Evolutionary conservation across 2,113 vertebrate species (phyloP), one percentile per base, ranked within the genome.

Genomic region (Rhea americana): DNA sequence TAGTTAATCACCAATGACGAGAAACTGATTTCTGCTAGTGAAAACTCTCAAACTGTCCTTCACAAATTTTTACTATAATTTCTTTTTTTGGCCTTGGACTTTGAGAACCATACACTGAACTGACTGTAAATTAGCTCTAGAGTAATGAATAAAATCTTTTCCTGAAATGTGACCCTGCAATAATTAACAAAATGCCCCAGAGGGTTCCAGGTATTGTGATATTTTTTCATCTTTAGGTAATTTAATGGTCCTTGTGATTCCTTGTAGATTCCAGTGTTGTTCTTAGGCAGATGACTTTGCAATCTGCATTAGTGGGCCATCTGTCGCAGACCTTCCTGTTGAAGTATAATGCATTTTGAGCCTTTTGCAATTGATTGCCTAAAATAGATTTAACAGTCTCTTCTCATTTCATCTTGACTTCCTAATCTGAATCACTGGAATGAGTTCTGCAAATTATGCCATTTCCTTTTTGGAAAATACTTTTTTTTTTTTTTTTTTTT

Each of bases 111-210:
- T 75, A 41, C 5, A 32, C 43, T 22, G 71, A 91, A 80, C 63
- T 76, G 65, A 78, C 35, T 87, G 47, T 82, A 90, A 93, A 91
- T 93, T 93, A 82, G 21, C 65, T 89, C 75, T 76, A 65, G 39
- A 74, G 79, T 75, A 80, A 91, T 81, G 89, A 96, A 90, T n/a
- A 86, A 72, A 90, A 68, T 81, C 85, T 72, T 84, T 81, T 70
- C 82, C 48, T 68, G 89, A 79, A 80, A 89, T 85, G 43, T 86
- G 91, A 93, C 68, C 85, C 67, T 77, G 62, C 61, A 91, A 71
- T 90, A 95, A 93, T 94, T 94, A 87, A 94, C 61, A 87, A 89
- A 28, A 50, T 87, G 58, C 58, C 94, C 55, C 63, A 89, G 58
- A 92, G 91, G 73, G 30, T 51, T 87, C 24, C 17, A 2, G 74